These are phyloP conservation scores for Orchesella cincta DNA, from an alignment of 1,140 invertebrate species.

Conservation along the genomic window DNA sequence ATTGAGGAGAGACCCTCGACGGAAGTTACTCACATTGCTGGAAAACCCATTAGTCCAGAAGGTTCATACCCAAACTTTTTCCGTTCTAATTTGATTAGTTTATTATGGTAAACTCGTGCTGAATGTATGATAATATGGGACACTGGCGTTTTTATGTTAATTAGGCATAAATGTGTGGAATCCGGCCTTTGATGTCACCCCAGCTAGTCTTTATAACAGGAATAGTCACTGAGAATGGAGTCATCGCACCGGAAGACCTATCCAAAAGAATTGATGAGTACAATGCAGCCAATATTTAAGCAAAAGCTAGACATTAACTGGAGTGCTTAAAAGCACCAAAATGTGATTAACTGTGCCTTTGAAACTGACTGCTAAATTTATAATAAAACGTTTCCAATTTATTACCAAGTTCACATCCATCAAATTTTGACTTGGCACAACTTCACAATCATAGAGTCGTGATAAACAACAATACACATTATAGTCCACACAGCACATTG, in stretches of 20 bases:
- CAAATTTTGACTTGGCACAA: neutral
- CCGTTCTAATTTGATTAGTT: constrained; percentile 31
- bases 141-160: constrained; percentile 33
- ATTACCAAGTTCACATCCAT: neutral
- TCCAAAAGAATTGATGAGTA: constrained; percentile 2
- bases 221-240: constrained; percentile 94
- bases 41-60: constrained; percentile 78
- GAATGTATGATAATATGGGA: too few species aligned
- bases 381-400: neutral
- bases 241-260: constrained; percentile 67
- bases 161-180: constrained; percentile 93
- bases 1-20: constrained; percentile 89
- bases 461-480: too few species aligned
- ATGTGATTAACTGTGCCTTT: too few species aligned
- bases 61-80: constrained; percentile 56
- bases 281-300: too few species aligned
- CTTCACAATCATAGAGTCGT: neutral
- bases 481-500: too few species aligned
- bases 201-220: constrained; percentile 83
- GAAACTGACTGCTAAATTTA: too few species aligned
- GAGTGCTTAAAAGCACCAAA: neutral
- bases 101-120: too few species aligned
- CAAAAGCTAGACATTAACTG: too few species aligned
- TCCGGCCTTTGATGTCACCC: constrained; percentile 98
- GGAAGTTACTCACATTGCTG: constrained; percentile 87